Evolutionary conservation across 2,797 vertebrate genomes (phyloP).

Genomic region (Nannoperca obscura): DNA sequence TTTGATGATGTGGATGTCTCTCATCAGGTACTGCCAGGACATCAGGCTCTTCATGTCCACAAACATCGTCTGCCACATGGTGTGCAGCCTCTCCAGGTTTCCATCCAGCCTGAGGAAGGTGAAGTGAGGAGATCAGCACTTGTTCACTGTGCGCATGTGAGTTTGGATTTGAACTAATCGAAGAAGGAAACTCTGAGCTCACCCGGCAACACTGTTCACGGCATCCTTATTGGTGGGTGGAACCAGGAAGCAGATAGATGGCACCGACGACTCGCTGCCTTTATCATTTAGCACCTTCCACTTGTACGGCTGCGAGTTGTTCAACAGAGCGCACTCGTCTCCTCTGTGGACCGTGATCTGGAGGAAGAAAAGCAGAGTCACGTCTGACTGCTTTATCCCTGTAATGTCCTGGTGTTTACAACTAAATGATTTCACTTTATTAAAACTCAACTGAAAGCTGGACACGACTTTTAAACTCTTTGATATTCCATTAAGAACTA

Average conservation of each 20-base stretch:
- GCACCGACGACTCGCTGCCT: conserved; percentile 87
- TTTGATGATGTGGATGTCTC: conserved; percentile 92
- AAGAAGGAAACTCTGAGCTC: conserved; percentile 14
- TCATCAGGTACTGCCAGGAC: conserved; percentile 92
- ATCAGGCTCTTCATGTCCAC: conserved; percentile 92
- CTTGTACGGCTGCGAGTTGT: conserved; percentile 89
- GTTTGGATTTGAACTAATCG: background rate
- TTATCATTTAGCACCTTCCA: conserved; percentile 89
- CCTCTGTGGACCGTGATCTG: conserved; percentile 94
- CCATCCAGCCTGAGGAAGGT: conserved; percentile 85
- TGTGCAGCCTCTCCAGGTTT: conserved; percentile 86
- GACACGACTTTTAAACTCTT: background rate
- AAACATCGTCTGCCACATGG: conserved; percentile 89
- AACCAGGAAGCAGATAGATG: conserved; percentile 93
- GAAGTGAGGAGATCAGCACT: background rate
- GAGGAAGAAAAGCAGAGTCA: fast-evolving
- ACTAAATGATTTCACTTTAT: background rate
- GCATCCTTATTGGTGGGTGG: conserved; percentile 93
- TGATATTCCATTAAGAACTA: background rate
- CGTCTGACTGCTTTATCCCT: background rate
- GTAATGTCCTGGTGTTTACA: background rate
- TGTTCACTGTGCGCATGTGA: background rate
- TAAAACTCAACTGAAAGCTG: background rate
- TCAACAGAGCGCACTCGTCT: conserved; percentile 88
- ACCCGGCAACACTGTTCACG: conserved; percentile 88